Percentiles rank a stretch among this genome's conserved stretches.
phyloP scores from a whole-genome alignment of 2,113 vertebrate genomes.

The Hiodon tergisus region DNA sequence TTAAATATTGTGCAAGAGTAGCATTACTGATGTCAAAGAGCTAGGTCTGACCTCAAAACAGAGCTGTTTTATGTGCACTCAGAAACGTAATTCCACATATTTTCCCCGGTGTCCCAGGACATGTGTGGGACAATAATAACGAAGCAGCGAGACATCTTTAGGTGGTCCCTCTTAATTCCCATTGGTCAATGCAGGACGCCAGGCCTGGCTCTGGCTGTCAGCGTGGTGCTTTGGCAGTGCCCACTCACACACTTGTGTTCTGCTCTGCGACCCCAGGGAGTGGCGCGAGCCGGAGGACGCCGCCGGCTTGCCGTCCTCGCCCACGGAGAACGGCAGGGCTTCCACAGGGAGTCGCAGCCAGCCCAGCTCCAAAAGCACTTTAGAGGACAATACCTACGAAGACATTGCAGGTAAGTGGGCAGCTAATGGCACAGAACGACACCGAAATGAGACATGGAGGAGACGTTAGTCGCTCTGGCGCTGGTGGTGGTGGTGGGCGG shows the following conservation, averaged over 20 bases:
- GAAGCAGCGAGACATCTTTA: no score
- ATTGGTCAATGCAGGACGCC: constrained; percentile 15
- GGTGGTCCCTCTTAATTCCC: constrained; percentile 33
- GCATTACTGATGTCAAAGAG: no score
- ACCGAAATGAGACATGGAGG: no score
- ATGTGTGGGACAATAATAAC: no score
- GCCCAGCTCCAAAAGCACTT: constrained; percentile 91
- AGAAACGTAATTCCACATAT: no score
- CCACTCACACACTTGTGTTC: background rate
- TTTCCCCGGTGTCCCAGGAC: no score
- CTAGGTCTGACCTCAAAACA: no score
- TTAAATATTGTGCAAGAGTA: no score
- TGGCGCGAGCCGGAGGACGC: constrained; percentile 90
- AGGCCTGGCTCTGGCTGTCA: constrained; percentile 19
- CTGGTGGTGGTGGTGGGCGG: background rate
- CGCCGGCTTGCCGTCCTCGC: constrained; percentile 76
- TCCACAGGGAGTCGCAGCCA: constrained; percentile 68
- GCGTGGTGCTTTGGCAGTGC: no score
- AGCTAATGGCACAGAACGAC: background rate
- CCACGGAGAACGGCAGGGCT: constrained; percentile 82
- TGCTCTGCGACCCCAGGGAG: constrained; percentile 64
- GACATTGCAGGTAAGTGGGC: constrained; percentile 88
- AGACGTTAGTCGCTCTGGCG: no score
- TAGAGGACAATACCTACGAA: constrained; percentile 97
- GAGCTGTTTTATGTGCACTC: no score